Base-by-base conservation (phyloP, 1,140 invertebrate species). In the Anagrus nilaparvatae region DNA sequence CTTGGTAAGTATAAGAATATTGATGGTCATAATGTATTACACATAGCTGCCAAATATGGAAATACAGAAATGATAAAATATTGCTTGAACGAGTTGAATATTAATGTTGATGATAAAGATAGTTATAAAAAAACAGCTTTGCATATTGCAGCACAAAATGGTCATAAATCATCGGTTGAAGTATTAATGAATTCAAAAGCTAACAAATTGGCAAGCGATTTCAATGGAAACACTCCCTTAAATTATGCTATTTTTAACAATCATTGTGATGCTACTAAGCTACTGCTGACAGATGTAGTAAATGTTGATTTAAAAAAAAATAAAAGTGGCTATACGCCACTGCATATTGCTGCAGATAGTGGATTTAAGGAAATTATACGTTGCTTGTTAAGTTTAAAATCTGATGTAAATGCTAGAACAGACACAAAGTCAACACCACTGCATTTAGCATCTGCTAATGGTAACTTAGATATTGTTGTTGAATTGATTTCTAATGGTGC, bases 51-150 rank as follows among this genome's bases (percentile, higher is more conserved):
- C 13, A 36, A 44, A 36, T 31, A 40, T 23, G 41, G 39, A 29
- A 33, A 44, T 17, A 21, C 35, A 29, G 13, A 48, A 6, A 42
- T 48, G 24, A 32, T 20, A 14, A 48, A 8, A 5, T 46, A 18
- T 17, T 50, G 14, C 28, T 53, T 12, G 21, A 41, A 25, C 13
- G 49, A 25, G 46, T 38, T 27, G 46, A 43, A n/a, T 18, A 48
- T 29, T 20, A 30, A 8, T 71, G 76, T 53, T 64, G 69, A 5
- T 70, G 71, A 48, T 69, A 71, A 2, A 49, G 72, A 13, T 88
- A n/a, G n/a, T n/a, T n/a, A 89, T 71, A 73, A 77, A 40, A 77
- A 81, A 55, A 81, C 46, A 30, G 46, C 52, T 33, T 38, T 54
- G 17, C 50, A 54, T 36, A 17, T 23, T 24, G 52, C 50, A n/a